Evolutionary conservation across 1,140 invertebrate species (phyloP), one percentile per base, ranked within the genome.

Genomic region (Bombus pascuorum): DNA sequence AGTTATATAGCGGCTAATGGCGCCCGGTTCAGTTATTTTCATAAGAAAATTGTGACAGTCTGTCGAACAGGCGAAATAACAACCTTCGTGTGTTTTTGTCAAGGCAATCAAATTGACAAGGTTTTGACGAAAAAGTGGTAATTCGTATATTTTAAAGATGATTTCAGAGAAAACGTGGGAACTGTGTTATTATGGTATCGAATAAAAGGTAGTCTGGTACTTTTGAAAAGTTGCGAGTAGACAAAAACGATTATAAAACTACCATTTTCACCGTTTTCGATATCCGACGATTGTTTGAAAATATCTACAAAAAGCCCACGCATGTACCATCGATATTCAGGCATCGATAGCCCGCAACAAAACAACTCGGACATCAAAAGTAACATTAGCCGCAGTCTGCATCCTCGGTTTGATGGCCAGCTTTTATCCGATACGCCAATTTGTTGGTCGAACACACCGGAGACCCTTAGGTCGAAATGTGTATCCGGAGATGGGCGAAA

Each of bases 351-450:
- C 15, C 6, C 6, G 18, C 18, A 22, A 68, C 6, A 34, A 25
- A 39, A 13, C 18, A 12, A 22, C 22, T 39, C 5, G 12, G 13
- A 75, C 42, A 22, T 25, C 4, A 18, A 47, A 34, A 53, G 44
- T 9, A 74, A 28, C 5, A 13, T 71, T 28, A 37, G 3, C 22
- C 22, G 22, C 3, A 4, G 34, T 25, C 10, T 5, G 22, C 25
- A 42, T 22, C 10, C 1, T 37, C 37, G 37, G 25, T 57, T 75
- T 32, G 73, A 34, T 28, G 9, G 73, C 4, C 32, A 8, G 15
- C 32, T 75, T 75, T 57, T 75, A 37, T 12, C 73, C 32, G 73
- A 75, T 57, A 75, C 47, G 73, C 47, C 73, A 75, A 75, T 75
- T 75, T 75, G 47, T 37, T 13, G 32, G 32, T 25, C 73, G 5